Percentiles rank a stretch among this genome's conserved stretches.
Conservation (phyloP, 2,888 invertebrate species). For the Acronicta psi region DNA sequence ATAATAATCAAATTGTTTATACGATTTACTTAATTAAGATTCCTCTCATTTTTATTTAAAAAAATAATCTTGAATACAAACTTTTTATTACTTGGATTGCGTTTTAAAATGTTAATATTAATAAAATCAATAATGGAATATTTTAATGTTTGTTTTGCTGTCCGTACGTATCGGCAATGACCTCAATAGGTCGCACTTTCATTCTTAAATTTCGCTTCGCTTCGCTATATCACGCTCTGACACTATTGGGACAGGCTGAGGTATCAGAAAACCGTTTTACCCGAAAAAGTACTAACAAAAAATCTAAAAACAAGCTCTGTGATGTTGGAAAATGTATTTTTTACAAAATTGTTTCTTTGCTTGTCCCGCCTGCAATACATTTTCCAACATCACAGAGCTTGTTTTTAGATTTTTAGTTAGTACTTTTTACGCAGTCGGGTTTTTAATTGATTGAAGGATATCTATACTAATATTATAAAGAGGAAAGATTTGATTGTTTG, state of each 20-base stretch:
- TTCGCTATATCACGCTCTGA: constrained; percentile 30
- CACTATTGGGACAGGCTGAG: constrained; percentile 15
- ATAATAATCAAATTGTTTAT: not conserved
- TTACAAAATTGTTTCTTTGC: too few species aligned
- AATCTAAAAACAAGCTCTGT: too few species aligned
- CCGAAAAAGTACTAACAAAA: too few species aligned
- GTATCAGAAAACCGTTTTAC: not conserved
- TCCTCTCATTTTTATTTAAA: constrained; percentile 1
- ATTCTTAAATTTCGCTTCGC: constrained; percentile 24
- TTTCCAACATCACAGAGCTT: too few species aligned
- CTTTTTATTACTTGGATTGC: not conserved
- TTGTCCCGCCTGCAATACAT: too few species aligned
- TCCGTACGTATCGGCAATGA: constrained; percentile 26
- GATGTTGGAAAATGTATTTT: too few species aligned
- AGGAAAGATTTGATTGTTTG: too few species aligned
- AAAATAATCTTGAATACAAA: constrained; percentile 4
- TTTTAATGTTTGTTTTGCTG: constrained; percentile 10
- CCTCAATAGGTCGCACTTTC: constrained; percentile 35
- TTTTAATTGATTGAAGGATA: too few species aligned
- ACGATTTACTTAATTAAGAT: constrained; percentile 1
- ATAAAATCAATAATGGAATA: constrained; percentile 8
- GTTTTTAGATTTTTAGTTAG: too few species aligned
- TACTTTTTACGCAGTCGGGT: too few species aligned
- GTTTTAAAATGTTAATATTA: not conserved
- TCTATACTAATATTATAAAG: too few species aligned